phyloP scores from a whole-genome alignment of 2,797 vertebrate species.

The Epinephelus malabaricus region DNA sequence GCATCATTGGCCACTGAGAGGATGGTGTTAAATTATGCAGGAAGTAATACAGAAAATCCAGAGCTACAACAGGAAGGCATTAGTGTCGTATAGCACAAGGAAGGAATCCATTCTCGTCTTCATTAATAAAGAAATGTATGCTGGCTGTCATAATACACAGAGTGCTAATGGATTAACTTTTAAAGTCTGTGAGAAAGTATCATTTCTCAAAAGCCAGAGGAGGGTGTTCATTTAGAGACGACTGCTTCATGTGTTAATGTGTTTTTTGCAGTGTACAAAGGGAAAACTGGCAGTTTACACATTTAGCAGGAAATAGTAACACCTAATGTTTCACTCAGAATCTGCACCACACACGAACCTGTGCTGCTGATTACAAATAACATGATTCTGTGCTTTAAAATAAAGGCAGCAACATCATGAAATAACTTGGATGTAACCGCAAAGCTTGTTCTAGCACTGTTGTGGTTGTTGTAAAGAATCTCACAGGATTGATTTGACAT shows the following conservation, averaged over 20 bases:
- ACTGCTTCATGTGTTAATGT: not conserved
- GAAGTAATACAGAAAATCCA: constrained; percentile 27
- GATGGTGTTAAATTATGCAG: constrained; percentile 46
- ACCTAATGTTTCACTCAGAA: not conserved
- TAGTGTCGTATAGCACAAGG: constrained; percentile 23
- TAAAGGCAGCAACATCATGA: not conserved
- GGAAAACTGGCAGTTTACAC: not conserved
- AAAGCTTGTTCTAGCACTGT: not conserved
- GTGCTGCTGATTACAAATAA: not conserved
- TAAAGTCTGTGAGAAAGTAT: constrained; percentile 14
- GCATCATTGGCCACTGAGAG: constrained; percentile 18
- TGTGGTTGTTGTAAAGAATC: not conserved
- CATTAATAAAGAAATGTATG: constrained; percentile 32
- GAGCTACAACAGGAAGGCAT: constrained; percentile 45
- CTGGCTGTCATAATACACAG: constrained; percentile 26
- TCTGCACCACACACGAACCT: not conserved
- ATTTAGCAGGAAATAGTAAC: not conserved
- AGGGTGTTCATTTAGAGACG: constrained; percentile 9
- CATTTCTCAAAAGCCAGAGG: constrained; percentile 31
- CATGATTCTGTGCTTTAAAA: not conserved
- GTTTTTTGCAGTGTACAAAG: not conserved
- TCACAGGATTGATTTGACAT: not conserved
- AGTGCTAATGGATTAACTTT: constrained; percentile 44
- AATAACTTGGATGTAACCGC: not conserved
- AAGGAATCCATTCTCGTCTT: constrained; percentile 29